A percentile compares a stretch with the other conserved stretches of the same genome.
These are phyloP conservation scores for Galeopterus variegatus DNA, from an alignment of 2,113 vertebrate genomes.

Conservation along the genomic window DNA sequence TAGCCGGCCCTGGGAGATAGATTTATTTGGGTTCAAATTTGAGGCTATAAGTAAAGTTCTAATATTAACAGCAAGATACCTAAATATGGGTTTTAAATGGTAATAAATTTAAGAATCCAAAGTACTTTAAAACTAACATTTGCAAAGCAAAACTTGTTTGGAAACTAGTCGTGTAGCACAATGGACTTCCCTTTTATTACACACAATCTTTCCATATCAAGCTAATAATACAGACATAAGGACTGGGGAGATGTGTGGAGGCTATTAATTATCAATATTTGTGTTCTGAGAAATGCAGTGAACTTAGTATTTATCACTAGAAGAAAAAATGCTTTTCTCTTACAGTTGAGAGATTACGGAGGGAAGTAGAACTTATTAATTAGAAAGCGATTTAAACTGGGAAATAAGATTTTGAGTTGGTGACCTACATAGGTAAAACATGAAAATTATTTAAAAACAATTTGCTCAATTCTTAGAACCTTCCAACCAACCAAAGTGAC, in stretches of 20 bases:
- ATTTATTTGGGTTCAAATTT: neutral
- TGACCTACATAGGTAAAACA: neutral
- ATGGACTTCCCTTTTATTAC: neutral
- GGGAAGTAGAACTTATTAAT: neutral
- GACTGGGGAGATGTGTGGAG: neutral
- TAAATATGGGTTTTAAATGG: neutral
- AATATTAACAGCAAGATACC: neutral
- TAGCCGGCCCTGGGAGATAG: neutral
- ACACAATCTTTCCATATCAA: neutral
- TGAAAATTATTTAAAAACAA: conserved; percentile 24
- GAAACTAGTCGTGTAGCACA: neutral
- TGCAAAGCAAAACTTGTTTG: neutral
- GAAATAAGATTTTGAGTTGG: conserved; percentile 33
- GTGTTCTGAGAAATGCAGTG: neutral
- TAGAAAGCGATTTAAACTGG: neutral
- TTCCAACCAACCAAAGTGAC: neutral
- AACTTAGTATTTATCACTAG: conserved; percentile 14
- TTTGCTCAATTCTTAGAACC: neutral
- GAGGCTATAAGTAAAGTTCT: neutral
- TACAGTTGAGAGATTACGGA: neutral
- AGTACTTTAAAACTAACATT: neutral
- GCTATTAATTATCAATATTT: neutral
- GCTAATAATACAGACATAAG: neutral
- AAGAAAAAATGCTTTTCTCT: neutral
- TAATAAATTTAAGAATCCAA: neutral